These are phyloP conservation scores for Crambe crambe DNA, from an alignment of 37 sponge, comb jelly and placozoan species.

Conservation along the genomic window DNA sequence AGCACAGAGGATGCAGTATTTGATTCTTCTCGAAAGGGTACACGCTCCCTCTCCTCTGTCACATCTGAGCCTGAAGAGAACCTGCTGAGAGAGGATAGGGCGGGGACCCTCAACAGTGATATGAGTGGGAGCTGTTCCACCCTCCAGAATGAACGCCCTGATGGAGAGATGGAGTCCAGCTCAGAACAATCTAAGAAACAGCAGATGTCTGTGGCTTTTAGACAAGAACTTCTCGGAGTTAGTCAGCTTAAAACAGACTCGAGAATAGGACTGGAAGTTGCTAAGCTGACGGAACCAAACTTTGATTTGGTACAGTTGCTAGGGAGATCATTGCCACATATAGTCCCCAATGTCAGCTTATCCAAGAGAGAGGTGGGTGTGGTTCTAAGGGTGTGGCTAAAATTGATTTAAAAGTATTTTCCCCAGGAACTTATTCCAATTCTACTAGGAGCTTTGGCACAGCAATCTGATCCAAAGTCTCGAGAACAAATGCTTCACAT, in stretches of 20 bases:
- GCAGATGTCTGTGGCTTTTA: constrained; percentile 71
- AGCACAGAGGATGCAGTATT: constrained; percentile 5
- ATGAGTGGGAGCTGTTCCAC: constrained; percentile 12
- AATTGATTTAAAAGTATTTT: background rate
- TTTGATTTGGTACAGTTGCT: constrained; percentile 58
- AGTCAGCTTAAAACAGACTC: constrained; percentile 51
- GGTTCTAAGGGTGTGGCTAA: background rate
- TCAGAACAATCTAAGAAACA: background rate
- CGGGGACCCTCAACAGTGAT: background rate
- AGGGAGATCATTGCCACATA: constrained; percentile 70
- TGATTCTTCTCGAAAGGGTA: background rate
- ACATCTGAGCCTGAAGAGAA: constrained; percentile 7
- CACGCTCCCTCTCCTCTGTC: background rate
- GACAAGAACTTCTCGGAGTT: constrained; percentile 62
- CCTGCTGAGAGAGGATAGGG: background rate
- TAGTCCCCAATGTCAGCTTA: constrained; percentile 72
- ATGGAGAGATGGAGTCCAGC: background rate
- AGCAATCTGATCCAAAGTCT: constrained; percentile 66
- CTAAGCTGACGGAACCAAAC: constrained; percentile 59
- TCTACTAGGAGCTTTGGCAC: constrained; percentile 62
- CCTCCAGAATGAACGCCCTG: constrained; percentile 16
- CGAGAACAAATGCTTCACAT: constrained; percentile 76
- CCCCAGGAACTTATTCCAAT: constrained; percentile 85
- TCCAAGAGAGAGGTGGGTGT: constrained; percentile 85
- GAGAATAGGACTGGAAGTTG: constrained; percentile 60